A percentile compares a stretch with the other conserved stretches of the same genome.
Evolutionary conservation across 2,113 vertebrate species (phyloP).

Genomic region (Tapirus terrestris): DNA sequence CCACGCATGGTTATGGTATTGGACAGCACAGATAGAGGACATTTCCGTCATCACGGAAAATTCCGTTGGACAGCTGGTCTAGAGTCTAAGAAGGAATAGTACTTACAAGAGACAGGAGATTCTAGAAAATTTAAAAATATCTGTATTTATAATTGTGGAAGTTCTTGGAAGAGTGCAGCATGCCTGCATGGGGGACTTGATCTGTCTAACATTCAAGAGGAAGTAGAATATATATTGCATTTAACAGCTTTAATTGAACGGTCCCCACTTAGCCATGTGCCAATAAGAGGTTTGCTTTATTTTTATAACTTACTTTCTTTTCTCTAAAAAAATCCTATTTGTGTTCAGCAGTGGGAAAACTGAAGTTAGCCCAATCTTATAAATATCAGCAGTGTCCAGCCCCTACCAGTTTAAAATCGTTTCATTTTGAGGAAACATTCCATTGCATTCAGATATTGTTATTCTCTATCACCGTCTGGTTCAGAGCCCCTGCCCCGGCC

Average conservation of each 20-base stretch:
- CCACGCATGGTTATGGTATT: neutral
- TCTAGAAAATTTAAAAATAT: neutral
- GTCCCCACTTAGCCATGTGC: neutral
- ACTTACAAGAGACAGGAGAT: neutral
- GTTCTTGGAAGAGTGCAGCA: neutral
- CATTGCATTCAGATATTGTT: neutral
- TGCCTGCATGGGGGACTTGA: neutral
- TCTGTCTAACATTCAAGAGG: neutral
- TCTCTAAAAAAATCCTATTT: neutral
- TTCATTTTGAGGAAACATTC: slow-evolving; percentile 31
- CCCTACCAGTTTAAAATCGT: slow-evolving; percentile 56
- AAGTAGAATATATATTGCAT: neutral
- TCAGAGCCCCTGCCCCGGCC: neutral
- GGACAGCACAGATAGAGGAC: neutral
- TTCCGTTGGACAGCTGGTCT: neutral
- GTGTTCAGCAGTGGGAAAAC: slow-evolving; percentile 28
- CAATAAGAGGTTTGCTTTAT: neutral
- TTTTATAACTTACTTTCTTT: slow-evolving; percentile 56
- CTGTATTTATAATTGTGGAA: neutral
- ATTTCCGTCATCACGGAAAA: neutral
- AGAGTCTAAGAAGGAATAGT: neutral
- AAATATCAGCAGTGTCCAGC: slow-evolving; percentile 33
- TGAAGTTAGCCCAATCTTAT: slow-evolving; percentile 39
- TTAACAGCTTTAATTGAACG: neutral
- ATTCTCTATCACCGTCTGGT: neutral